Base-by-base conservation (phyloP, 1,140 invertebrate species). In the Drosophila busckii region DNA sequence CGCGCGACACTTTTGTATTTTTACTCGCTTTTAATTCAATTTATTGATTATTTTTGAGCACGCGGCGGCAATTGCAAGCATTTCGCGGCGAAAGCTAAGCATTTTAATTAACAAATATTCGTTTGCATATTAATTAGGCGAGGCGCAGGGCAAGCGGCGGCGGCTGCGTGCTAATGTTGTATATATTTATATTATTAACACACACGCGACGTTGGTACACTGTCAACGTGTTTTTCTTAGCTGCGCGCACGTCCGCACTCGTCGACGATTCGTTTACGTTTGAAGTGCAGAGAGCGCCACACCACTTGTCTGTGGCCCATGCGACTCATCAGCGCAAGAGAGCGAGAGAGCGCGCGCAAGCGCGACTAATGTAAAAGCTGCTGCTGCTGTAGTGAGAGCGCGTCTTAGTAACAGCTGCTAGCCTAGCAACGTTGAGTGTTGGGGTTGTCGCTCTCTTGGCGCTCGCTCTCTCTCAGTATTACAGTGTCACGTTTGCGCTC, bases 191-290 rank as follows among this genome's bases (percentile, higher is more conserved):
- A 29, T 63, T 22, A 29, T 61, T 58, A 40, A 45, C 56, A 42
- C 71, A 59, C 56, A 42, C 62, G 69, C 13, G 17, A 38, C 17
- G 31, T 44, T 25, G 29, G n/a, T 15, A 2, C 4, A 10, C 28
- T 48, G 41, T 45, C 28, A 53, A 50, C 66, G 45, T 25, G 4
- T 17, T 9, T 23, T 46, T 53, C 13, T 44, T 34, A 48, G 54
- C 60, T 52, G 54, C 70, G 45, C 70, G 35, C 29, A 80, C 73
- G 73, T 78, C 73, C 70, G 73, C 70, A 80, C 73, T 73, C 73
- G 67, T 52, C 73, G 44, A 59, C 46, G 73, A 63, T 68, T 80
- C 45, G 59, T 45, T 68, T 53, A 67, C 71, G 73, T 64, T 80
- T 78, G 73, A 78, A 76, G 60, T 76, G 29, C 52, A 48, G 46